phyloP scores from a whole-genome alignment of 2,888 invertebrate genomes.

The Acanthosepion esculentum region DNA sequence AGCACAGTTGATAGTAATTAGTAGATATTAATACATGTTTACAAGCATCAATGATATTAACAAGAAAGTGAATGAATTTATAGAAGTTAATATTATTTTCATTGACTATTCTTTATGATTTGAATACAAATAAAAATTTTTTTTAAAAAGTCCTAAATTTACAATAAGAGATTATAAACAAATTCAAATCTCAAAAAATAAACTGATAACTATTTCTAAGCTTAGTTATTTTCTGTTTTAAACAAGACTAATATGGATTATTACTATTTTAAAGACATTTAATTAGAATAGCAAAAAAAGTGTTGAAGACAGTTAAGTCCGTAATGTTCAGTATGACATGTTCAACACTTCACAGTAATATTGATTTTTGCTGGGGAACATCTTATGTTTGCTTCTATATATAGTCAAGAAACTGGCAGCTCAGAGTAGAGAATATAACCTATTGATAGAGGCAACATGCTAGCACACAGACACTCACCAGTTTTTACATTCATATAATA shows the following conservation, averaged over 20 bases:
- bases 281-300: background rate
- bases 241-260: background rate
- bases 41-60: background rate
- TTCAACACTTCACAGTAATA: background rate
- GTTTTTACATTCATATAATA: background rate
- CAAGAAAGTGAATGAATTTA: background rate
- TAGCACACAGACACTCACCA: background rate
- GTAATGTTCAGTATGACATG: background rate
- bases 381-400: constrained; percentile 33
- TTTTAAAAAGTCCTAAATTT: too few species aligned
- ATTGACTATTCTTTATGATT: background rate
- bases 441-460: constrained; percentile 33
- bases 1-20: background rate
- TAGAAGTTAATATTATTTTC: background rate
- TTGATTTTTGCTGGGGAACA: constrained; percentile 1
- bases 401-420: constrained; percentile 33
- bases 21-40: background rate
- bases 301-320: background rate
- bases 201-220: background rate
- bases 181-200: too few species aligned
- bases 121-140: background rate
- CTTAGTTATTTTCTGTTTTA: background rate
- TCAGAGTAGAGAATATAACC: background rate
- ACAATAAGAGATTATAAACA: too few species aligned
- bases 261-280: background rate